phyloP scores from a whole-genome alignment of 2,888 invertebrate species.

The Neoascia interrupta region DNA sequence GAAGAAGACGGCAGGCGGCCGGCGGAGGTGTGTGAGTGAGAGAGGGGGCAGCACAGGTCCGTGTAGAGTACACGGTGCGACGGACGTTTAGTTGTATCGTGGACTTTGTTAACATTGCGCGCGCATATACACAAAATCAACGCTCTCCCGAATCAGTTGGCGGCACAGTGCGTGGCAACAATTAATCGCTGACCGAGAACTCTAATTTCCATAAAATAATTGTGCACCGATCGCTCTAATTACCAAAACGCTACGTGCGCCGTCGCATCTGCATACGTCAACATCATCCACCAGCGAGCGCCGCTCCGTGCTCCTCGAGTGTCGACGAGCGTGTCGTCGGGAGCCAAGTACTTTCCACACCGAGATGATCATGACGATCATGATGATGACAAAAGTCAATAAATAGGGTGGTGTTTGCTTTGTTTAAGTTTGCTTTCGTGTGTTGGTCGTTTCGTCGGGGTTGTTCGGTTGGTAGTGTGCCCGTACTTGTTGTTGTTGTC shows the following conservation, averaged over 20 bases:
- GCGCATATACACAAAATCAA: slow-evolving; percentile 73
- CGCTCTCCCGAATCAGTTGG: slow-evolving; percentile 66
- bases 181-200: slow-evolving; percentile 56
- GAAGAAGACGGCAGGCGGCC: slow-evolving; percentile 35
- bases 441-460: slow-evolving; percentile 55
- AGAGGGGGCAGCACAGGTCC: slow-evolving; percentile 78
- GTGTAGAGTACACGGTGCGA: slow-evolving; percentile 79
- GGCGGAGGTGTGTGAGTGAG: slow-evolving; percentile 65
- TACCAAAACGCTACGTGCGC: slow-evolving; percentile 53
- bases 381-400: slow-evolving; percentile 66
- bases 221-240: slow-evolving; percentile 59
- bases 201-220: slow-evolving; percentile 65
- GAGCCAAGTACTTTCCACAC: slow-evolving; percentile 67
- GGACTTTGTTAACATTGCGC: slow-evolving; percentile 80
- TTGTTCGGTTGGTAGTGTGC: slow-evolving; percentile 18
- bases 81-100: slow-evolving; percentile 80
- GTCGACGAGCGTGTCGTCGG: slow-evolving; percentile 56
- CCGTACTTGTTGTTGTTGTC: slow-evolving; percentile 47
- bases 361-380: slow-evolving; percentile 50
- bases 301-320: slow-evolving; percentile 13
- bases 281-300: slow-evolving; percentile 15
- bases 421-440: slow-evolving; percentile 67
- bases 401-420: slow-evolving; percentile 69
- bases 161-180: slow-evolving; percentile 68
- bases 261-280: slow-evolving; percentile 18